A percentile compares a stretch with the other conserved stretches of the same genome.
Conservation (phyloP, 2,888 invertebrate genomes). For the Sialis lutaria region DNA sequence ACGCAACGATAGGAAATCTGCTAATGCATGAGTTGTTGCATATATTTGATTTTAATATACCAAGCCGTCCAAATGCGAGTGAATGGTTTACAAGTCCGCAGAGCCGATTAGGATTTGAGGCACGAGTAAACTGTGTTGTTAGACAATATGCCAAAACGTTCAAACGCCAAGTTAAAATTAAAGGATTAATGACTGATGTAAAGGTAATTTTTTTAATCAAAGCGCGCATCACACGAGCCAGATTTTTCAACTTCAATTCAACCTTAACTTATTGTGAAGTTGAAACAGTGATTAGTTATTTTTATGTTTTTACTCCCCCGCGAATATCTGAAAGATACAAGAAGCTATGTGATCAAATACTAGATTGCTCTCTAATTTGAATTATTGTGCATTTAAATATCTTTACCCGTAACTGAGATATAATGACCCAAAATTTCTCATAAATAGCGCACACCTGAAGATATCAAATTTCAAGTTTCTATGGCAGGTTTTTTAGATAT, state of each 20-base stretch:
- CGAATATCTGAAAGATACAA: no score
- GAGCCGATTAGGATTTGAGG: conserved; percentile 24
- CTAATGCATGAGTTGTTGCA: conserved; percentile 33
- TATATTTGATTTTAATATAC: conserved; percentile 24
- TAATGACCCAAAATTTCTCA: no score
- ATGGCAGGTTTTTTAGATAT: no score
- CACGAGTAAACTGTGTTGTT: conserved; percentile 27
- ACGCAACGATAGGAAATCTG: conserved; percentile 29
- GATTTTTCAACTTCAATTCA: no score
- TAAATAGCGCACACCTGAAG: no score
- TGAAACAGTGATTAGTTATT: neutral
- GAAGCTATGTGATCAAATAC: no score
- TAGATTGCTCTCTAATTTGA: no score
- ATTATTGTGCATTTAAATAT: neutral
- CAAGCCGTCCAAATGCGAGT: conserved; percentile 12
- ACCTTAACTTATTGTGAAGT: neutral
- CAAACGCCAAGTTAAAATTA: neutral
- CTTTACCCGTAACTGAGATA: no score
- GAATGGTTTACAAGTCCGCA: conserved; percentile 24
- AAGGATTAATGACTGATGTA: no score
- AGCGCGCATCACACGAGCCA: no score
- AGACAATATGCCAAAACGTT: conserved; percentile 22
- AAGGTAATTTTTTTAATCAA: no score
- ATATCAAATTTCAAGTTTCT: no score
- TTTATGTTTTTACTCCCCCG: neutral